Base-by-base conservation (phyloP, 2,797 vertebrate genomes). In the Enoplosus armatus region DNA sequence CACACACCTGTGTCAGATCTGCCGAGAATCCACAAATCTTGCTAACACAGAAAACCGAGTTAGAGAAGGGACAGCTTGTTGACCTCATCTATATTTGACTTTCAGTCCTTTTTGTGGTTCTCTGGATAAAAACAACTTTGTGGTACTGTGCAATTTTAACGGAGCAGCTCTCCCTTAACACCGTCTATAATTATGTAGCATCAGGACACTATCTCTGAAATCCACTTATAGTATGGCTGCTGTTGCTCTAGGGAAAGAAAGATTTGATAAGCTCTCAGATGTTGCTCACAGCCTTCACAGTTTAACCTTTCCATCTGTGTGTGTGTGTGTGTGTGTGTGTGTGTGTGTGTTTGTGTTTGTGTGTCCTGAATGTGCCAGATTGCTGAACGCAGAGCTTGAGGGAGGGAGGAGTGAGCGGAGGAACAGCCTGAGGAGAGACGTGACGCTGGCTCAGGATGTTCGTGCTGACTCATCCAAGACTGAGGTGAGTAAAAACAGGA, bases 341-440 rank as follows among this genome's bases (percentile, higher is more conserved):
- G 9, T 75, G 26, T 61, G 24, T 51, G 37, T 84, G 50, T 79
- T 68, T 65, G 47, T 22, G 37, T 37, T 43, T 72, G 64, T 77
- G 54, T 72, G 22, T 77, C 50, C 74, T 72, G 55, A 73, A 77
- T 86, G 80, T 75, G 72, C 37, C 87, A 95, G 95, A 88, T 43
- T 93, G 79, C 58, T 92, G 79, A 91, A 85, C 12, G 4, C 77
- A 84, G 91, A 91, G 50, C 59, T 27, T 3, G 93, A 92, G 56
- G 89, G 80, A 74, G 86, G 78, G 50, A 87, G 88, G 84, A 79
- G 53, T 35, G 92, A 93, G 63, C 33, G 81, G 56, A 87, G 90
- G 82, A 94, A 85, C 90, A 93, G 91, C 88, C 87, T 90, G 73
- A 94, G 90, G 89, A 91, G 86, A 75, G 93, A 94, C 16, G 31